Evolutionary conservation across 2,888 invertebrate genomes (phyloP).

Genomic region (Trilocha varians): DNA sequence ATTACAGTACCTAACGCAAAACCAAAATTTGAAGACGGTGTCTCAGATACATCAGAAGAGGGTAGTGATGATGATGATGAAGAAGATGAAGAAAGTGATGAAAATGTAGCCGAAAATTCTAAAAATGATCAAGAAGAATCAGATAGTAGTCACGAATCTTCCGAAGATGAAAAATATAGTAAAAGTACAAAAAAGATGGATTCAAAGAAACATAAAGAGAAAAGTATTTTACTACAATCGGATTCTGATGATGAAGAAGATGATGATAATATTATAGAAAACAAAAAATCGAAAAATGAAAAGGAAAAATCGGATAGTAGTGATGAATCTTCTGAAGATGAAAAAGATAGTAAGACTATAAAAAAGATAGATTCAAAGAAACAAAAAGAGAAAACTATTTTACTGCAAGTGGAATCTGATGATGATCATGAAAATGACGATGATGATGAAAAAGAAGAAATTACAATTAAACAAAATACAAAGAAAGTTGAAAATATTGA

Average conservation of each 20-base stretch:
- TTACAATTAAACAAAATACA: conserved; percentile 12
- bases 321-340: conserved; percentile 1
- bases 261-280: neutral
- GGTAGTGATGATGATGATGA: conserved; percentile 39
- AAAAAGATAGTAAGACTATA: conserved; percentile 1
- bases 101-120: conserved; percentile 1
- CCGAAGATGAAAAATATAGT: conserved; percentile 9
- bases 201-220: conserved; percentile 6
- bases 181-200: neutral
- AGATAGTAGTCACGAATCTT: conserved; percentile 10
- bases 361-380: conserved; percentile 6
- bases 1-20: conserved; percentile 51
- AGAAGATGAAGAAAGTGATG: conserved; percentile 12
- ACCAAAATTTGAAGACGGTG: conserved; percentile 50
- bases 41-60: conserved; percentile 51
- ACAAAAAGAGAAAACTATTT: conserved; percentile 7
- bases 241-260: conserved; percentile 13
- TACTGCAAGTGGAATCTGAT: conserved; percentile 11
- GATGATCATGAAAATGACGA: conserved; percentile 10
- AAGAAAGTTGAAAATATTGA: conserved; percentile 6
- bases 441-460: conserved; percentile 5
- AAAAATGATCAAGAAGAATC: conserved; percentile 6
- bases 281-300: conserved; percentile 14
- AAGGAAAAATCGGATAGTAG: conserved; percentile 10
- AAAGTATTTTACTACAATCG: conserved; percentile 11